Percentiles rank a stretch among this genome's conserved stretches.
phyloP scores from a whole-genome alignment of 1,140 invertebrate species.

The Melanaphis sacchari region DNA sequence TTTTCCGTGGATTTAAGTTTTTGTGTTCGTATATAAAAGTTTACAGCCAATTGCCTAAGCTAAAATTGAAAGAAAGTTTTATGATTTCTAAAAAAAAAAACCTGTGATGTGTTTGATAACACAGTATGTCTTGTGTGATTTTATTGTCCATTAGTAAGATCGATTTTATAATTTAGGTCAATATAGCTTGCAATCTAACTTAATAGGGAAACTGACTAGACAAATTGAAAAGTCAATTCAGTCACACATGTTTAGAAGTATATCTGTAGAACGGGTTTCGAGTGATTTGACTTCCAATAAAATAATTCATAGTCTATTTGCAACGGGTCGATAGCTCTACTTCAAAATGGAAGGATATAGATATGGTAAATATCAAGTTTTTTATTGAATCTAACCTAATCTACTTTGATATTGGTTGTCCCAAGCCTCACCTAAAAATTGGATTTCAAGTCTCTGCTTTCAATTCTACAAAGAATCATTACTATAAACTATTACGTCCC shows the following conservation, averaged over 20 bases:
- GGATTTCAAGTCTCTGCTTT: neutral
- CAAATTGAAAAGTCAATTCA: slow-evolving; percentile 10
- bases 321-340: neutral
- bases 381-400: neutral
- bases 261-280: neutral
- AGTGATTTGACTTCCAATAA: neutral
- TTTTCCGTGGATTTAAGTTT: neutral
- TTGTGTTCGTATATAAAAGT: neutral
- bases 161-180: neutral
- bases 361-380: neutral
- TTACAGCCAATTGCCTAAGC: neutral
- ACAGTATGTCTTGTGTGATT: neutral
- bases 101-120: neutral
- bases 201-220: slow-evolving; percentile 1
- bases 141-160: neutral
- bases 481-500: neutral
- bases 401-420: neutral
- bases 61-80: neutral
- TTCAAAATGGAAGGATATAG: neutral
- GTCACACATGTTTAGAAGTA: neutral
- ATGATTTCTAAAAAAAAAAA: neutral
- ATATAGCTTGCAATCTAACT: neutral
- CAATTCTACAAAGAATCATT: neutral
- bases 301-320: neutral
- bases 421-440: neutral